Percentiles rank a stretch among this genome's conserved stretches.
Evolutionary conservation across 2,113 vertebrate genomes (phyloP).

Genomic region (Orientallactaga bullata): DNA sequence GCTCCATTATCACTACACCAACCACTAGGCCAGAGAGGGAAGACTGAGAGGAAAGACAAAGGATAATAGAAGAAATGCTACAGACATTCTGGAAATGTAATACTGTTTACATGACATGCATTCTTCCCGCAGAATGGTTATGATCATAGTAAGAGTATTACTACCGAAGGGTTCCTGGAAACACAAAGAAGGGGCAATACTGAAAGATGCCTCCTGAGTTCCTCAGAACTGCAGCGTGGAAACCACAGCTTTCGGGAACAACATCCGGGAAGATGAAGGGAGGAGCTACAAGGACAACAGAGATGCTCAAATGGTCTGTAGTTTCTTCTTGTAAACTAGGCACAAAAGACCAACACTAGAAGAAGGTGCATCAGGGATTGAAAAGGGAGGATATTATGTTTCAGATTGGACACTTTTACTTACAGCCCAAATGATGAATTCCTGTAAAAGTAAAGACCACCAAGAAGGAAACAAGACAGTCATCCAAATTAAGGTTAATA

Average conservation of each 20-base stretch:
- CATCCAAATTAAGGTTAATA: conserved; percentile 84
- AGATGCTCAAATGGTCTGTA: conserved; percentile 84
- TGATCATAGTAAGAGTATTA: conserved; percentile 85
- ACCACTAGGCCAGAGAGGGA: conserved; percentile 94
- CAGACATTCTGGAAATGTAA: conserved; percentile 79
- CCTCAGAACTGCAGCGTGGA: conserved; percentile 82
- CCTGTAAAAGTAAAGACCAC: conserved; percentile 95
- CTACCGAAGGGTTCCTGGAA: conserved; percentile 82
- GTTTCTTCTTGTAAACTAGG: conserved; percentile 83
- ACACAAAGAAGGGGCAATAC: conserved; percentile 69
- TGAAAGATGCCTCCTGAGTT: conserved; percentile 80
- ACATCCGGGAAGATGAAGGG: conserved; percentile 84
- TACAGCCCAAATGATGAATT: conserved; percentile 96
- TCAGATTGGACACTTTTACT: conserved; percentile 92
- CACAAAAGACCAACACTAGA: conserved; percentile 84
- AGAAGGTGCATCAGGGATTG: conserved; percentile 84
- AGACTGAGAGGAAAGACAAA: conserved; percentile 87
- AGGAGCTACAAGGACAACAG: conserved; percentile 85
- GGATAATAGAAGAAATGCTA: conserved; percentile 80
- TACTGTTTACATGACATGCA: conserved; percentile 86
- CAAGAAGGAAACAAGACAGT: conserved; percentile 91
- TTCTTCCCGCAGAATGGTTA: conserved; percentile 86
- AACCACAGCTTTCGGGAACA: conserved; percentile 82
- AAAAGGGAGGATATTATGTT: conserved; percentile 83
- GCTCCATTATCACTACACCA: conserved; percentile 94